Evolutionary conservation across 2,797 vertebrate species (phyloP), one percentile per base, ranked within the genome.

Genomic region (Notolepis coatsorum): DNA sequence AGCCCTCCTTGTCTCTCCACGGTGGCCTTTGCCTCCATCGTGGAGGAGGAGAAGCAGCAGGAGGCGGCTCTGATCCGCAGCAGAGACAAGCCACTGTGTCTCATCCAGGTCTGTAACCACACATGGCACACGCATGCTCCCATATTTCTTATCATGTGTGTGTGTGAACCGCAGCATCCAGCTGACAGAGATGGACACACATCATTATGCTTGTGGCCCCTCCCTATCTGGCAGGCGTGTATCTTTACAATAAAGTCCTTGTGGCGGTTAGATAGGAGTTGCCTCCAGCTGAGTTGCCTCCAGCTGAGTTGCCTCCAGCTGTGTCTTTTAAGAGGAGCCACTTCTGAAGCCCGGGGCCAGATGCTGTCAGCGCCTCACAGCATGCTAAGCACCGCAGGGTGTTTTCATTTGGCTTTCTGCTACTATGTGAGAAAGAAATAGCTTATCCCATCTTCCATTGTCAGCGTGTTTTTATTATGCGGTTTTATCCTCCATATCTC

Each of bases 91-190:
- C 96, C 96, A 13, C 91, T 99, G 89, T 95, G 96, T 0, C 92
- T 98, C 81, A 99, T 99, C 82, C 97, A 99, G 95, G 97, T 98
- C n/a, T n/a, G n/a, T n/a, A n/a, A n/a, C n/a, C n/a, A n/a, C n/a
- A n/a, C n/a, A n/a, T n/a, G n/a, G n/a, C 13, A 18, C 45, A 13
- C 28, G 13, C 51, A 18, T 55, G 23, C 48, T 21, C 5, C 59
- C 35, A 18, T n/a, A n/a, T n/a, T n/a, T n/a, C n/a, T n/a, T n/a
- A n/a, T n/a, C n/a, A 12, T n/a, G 24, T 30, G 24, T 42, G 39
- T 31, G 25, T 43, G 23, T 37, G 38, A 18, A 7, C 28, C 38
- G 2, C 28, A 17, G 21, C 48, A n/a, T 18, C 23, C 61, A 17
- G 3, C 10, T 59, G 48, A 35, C 3, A 7, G 39, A 4, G 2